phyloP scores from a whole-genome alignment of 2,888 invertebrate species.

The Andrena haemorrhoa region DNA sequence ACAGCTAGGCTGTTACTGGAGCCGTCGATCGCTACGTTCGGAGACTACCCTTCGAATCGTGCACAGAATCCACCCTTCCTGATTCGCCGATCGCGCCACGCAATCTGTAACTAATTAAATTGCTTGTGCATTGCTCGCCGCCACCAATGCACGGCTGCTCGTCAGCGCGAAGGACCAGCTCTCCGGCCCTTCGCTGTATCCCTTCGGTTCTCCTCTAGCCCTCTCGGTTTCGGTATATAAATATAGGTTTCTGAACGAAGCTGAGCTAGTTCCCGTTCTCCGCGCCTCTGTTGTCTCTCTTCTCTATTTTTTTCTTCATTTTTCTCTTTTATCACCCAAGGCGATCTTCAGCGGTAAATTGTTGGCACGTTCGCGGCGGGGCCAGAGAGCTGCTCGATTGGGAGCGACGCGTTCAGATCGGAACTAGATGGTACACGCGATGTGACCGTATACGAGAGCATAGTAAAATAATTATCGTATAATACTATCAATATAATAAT shows the following conservation, averaged over 20 bases:
- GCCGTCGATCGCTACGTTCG: neutral
- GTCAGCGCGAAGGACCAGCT: conserved; percentile 8
- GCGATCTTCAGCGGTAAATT: too few relatives aligned
- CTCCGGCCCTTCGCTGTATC: neutral
- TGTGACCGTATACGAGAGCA: conserved; percentile 72
- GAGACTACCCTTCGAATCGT: conserved; percentile 53
- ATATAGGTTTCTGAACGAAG: neutral
- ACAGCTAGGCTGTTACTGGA: neutral
- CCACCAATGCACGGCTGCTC: conserved; percentile 12
- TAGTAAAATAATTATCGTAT: conserved; percentile 78
- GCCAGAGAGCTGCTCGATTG: conserved; percentile 28
- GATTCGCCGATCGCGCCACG: conserved; percentile 35
- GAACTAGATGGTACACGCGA: conserved; percentile 61
- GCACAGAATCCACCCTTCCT: conserved; percentile 34
- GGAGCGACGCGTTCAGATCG: conserved; percentile 40
- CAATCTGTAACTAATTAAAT: conserved; percentile 42
- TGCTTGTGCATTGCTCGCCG: conserved; percentile 53
- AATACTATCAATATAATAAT: conserved; percentile 75
- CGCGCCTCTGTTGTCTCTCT: neutral
- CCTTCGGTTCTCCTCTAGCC: neutral
- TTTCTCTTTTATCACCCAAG: neutral
- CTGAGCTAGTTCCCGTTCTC: neutral
- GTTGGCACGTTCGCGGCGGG: conserved; percentile 28
- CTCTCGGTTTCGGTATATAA: conserved; percentile 12
- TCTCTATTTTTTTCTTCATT: too few relatives aligned